Base-by-base conservation (phyloP, 2,113 vertebrate species). In the Peromyscus californicus region DNA sequence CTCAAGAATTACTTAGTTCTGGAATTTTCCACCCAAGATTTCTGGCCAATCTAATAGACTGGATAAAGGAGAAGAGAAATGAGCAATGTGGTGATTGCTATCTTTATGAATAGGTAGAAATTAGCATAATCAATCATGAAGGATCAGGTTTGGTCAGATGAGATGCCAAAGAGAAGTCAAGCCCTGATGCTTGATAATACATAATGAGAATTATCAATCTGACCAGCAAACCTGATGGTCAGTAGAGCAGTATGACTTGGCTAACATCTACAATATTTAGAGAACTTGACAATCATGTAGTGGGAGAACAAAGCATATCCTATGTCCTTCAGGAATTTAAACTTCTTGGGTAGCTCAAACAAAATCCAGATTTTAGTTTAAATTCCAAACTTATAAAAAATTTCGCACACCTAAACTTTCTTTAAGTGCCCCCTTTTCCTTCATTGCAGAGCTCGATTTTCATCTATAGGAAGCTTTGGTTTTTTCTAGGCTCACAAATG, bases 71-170 rank as follows among this genome's bases (percentile, higher is more conserved):
- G 61, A 83, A 48, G 26, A 82, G 65, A 90, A 87, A 76, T 29
- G 4, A 57, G 74, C 45, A 69, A 87, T n/a, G 51, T 96, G 45
- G 12, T 93, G 57, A 95, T 85, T 97, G 74, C 92, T 80, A 51
- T 91, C 89, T 76, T 88, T 65, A 39, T 16, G 31, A 21, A 80
- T 69, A 45, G 48, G 48, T 96, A 54, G 69, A 97, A 95, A 89
- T 45, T 75, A 75, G 36, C 48, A 84, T 42, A 36, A 87, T 88
- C 75, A 92, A 88, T 95, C 89, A 96, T 83, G 57, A 94, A 94
- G 39, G 89, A 96, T 42, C 33, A 26, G 36, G 63, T 95, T 48
- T 90, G 63, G 31, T 67, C 33, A 95, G 29, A 54, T 90, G 54
- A 88, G 78, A 80, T 61, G 63, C 57, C 42, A 65, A 91, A 89